Percentiles rank a stretch among this genome's conserved stretches.
These are phyloP conservation scores for Eunapius fragilis DNA, from an alignment of 37 sponge, comb jelly and placozoan species.

Conservation along the genomic window DNA sequence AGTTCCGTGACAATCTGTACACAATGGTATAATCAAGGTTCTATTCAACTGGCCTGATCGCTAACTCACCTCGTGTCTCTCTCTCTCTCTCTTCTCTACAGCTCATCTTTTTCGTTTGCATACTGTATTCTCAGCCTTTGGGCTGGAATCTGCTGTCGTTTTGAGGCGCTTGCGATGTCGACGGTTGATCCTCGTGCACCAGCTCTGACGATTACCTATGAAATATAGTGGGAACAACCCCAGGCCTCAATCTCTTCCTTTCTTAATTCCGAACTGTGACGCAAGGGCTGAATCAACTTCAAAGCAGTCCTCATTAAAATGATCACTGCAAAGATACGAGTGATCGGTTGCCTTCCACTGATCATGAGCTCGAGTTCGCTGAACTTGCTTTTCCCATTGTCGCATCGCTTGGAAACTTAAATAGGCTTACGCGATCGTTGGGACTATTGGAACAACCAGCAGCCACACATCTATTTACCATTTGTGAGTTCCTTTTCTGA, in stretches of 20 bases:
- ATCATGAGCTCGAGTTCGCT: slow-evolving; percentile 16
- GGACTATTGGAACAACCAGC: slow-evolving; percentile 26
- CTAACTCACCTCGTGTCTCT: neutral
- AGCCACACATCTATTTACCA: slow-evolving; percentile 36
- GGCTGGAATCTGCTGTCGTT: neutral
- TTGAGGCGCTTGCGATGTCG: neutral
- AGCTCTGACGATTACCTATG: neutral
- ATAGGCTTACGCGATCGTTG: slow-evolving; percentile 23
- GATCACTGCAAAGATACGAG: slow-evolving; percentile 25
- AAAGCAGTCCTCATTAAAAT: slow-evolving; percentile 28
- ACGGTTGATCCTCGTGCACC: neutral
- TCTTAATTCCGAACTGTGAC: slow-evolving; percentile 8
- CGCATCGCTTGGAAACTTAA: slow-evolving; percentile 20
- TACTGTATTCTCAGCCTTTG: neutral
- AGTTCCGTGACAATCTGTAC: neutral
- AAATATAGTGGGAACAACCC: slow-evolving; percentile 17
- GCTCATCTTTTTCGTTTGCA: neutral
- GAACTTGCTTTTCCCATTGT: slow-evolving; percentile 44
- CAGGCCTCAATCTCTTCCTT: neutral
- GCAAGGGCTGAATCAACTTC: slow-evolving; percentile 7
- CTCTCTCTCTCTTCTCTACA: neutral
- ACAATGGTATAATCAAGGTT: neutral
- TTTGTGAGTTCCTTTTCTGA: neutral
- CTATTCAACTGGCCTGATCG: neutral
- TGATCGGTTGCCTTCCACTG: slow-evolving; percentile 17